phyloP scores from a whole-genome alignment of 2,797 vertebrate species.

The Phyllotis vaccarum region DNA sequence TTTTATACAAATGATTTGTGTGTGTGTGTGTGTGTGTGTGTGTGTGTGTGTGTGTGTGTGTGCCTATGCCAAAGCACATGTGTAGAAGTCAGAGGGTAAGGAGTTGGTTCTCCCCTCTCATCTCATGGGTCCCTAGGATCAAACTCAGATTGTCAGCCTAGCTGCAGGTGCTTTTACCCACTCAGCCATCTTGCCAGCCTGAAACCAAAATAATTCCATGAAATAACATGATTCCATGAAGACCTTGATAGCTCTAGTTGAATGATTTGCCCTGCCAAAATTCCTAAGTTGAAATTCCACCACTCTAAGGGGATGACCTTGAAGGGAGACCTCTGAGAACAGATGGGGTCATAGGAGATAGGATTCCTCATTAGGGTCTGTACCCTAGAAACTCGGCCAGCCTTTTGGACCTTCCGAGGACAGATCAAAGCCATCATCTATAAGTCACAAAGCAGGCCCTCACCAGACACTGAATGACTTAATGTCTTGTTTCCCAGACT shows the following conservation, averaged over 20 bases:
- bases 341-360: neutral
- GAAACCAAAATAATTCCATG: neutral
- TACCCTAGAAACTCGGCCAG: neutral
- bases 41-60: neutral
- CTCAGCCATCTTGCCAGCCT: too few species aligned
- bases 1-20: neutral
- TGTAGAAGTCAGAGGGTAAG: neutral
- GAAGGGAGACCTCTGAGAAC: neutral
- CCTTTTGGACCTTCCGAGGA: neutral
- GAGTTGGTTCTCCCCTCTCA: neutral
- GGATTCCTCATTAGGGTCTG: neutral
- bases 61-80: neutral
- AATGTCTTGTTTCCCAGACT: neutral
- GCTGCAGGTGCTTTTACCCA: neutral
- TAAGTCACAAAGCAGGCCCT: neutral
- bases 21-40: neutral
- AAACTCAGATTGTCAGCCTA: neutral
- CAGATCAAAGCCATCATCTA: neutral
- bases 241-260: neutral
- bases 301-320: neutral
- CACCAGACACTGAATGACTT: neutral
- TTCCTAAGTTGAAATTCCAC: neutral
- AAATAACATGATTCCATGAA: conserved; percentile 11
- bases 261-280: neutral
- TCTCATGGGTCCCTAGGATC: neutral